Evolutionary conservation across 92 coral and sea anemone genomes (phyloP).

Genomic region (Meandrina meandrites): DNA sequence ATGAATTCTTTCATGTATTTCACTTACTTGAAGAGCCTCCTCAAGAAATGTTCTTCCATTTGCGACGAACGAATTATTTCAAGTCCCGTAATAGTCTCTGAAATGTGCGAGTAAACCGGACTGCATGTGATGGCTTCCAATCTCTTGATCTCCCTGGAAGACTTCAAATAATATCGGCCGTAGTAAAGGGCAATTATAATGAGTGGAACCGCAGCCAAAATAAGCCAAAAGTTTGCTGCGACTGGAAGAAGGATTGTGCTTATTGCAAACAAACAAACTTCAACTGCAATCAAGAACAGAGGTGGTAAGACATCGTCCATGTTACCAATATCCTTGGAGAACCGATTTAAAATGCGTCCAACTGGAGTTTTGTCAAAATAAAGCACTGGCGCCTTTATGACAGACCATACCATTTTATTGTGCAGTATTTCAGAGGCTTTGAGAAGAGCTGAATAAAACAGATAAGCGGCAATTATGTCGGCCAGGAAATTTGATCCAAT

Average conservation of each 20-base stretch:
- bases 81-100: constrained; percentile 46
- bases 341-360: constrained; percentile 55
- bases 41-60: constrained; percentile 19
- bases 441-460: constrained; percentile 11
- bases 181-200: constrained; percentile 24
- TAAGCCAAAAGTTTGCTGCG: constrained; percentile 27
- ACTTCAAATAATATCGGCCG: constrained; percentile 62
- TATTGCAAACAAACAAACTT: background rate
- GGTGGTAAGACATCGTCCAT: constrained; percentile 43
- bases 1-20: no score
- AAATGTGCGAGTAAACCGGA: constrained; percentile 55
- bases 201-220: constrained; percentile 42
- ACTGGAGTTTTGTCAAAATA: constrained; percentile 55
- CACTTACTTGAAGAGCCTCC: constrained; percentile 36
- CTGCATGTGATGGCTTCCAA: constrained; percentile 57
- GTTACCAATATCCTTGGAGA: constrained; percentile 47
- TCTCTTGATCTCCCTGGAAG: constrained; percentile 64
- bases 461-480: background rate
- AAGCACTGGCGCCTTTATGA: constrained; percentile 25
- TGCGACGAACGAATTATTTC: constrained; percentile 39
- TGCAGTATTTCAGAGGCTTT: constrained; percentile 49
- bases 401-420: constrained; percentile 35
- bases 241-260: background rate
- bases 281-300: background rate
- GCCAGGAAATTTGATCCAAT: background rate